Evolutionary conservation across 2,888 invertebrate species (phyloP), one percentile per base, ranked within the genome.

Genomic region (Dusona sp.): DNA sequence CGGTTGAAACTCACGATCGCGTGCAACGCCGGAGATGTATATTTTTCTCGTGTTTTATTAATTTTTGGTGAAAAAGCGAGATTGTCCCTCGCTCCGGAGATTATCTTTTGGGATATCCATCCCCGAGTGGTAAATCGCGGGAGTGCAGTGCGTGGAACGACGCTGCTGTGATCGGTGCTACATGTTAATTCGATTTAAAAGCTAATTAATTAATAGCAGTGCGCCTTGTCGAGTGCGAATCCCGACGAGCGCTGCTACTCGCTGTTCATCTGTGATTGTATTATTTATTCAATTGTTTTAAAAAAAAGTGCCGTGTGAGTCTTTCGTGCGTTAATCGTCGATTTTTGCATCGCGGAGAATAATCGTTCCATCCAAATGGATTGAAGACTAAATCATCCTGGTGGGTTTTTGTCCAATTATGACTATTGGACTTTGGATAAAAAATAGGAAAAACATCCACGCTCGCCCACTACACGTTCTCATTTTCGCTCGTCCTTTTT

Each of bases 81-180:
- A 57, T 57, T 57, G 11, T 57, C 9, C 4, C 11, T 25, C 13
- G 57, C 25, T 25, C 25, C 8, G 25, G 3, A 22, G 13, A 57
- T 57, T 13, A 57, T 57, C 13, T 25, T 25, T 3, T 13, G 25
- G 54, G 22, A 54, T 54, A 54, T 54, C 9, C 51, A 51, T 25
- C 54, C 25, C 11, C 25, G 57, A 57, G 57, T 57, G 25, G 25
- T 57, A 25, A 2, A 57, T 57, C 57, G 57, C 57, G 57, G 22
- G 57, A 57, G 57, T 57, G 25, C 13, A 25, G 57, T 57, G 57
- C 25, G 57, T 13, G 57, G 13, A 57, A 38, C 38, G 9, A 38
- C 38, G 25, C 57, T 57, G 25, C 57, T 25, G 54, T 54, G 54
- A 54, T 54, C 57, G 57, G 57, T 57, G 57, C 25, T 25, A 38